A percentile compares a stretch with the other conserved stretches of the same genome.
These are phyloP conservation scores for Merodon equestris DNA, from an alignment of 2,888 invertebrate genomes.

Conservation along the genomic window DNA sequence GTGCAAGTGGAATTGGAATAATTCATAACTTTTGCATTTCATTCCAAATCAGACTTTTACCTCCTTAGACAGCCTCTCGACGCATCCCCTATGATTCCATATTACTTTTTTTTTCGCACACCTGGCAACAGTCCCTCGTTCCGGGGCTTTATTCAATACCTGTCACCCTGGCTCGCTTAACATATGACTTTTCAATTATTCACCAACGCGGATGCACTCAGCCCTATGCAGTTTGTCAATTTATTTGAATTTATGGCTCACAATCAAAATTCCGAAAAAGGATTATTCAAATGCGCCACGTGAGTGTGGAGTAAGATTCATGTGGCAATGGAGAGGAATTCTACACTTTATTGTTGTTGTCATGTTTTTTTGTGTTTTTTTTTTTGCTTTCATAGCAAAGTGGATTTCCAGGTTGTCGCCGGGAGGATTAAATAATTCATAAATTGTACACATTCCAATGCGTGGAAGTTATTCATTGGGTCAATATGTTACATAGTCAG, in stretches of 20 bases:
- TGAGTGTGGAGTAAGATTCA: constrained; percentile 11
- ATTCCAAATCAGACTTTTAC: constrained; percentile 65
- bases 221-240: constrained; percentile 68
- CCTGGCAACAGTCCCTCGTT: constrained; percentile 39
- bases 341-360: background rate
- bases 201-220: constrained; percentile 67
- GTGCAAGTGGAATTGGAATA: constrained; percentile 73
- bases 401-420: background rate
- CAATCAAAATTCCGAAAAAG: constrained; percentile 68
- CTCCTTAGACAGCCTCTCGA: constrained; percentile 57
- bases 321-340: constrained; percentile 10
- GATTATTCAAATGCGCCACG: constrained; percentile 64
- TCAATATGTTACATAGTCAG: constrained; percentile 60
- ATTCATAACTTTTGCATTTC: constrained; percentile 73
- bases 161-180: constrained; percentile 55
- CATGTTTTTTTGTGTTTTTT: constrained; percentile 32
- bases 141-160: constrained; percentile 57
- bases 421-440: constrained; percentile 64
- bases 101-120: constrained; percentile 36
- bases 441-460: constrained; percentile 63
- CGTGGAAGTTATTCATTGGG: constrained; percentile 67
- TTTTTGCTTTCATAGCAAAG: background rate
- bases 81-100: too few relatives aligned
- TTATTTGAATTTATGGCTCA: constrained; percentile 69
- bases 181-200: constrained; percentile 69